Percentiles rank a stretch among this genome's conserved stretches.
Evolutionary conservation across 2,113 vertebrate species (phyloP).

Genomic region (Rhynchopsitta pachyrhyncha): DNA sequence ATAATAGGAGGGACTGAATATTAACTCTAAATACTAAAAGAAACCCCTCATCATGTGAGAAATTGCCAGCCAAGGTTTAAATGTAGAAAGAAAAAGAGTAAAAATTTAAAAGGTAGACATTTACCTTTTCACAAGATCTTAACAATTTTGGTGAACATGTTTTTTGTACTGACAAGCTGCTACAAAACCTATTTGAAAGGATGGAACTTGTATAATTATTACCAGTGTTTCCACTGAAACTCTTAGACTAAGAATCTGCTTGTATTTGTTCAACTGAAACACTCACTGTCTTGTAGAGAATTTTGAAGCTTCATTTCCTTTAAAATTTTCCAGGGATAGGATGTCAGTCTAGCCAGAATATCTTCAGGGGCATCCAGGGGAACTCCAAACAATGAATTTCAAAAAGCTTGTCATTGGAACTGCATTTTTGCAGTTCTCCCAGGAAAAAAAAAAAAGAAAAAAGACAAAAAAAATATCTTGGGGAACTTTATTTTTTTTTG

Average conservation of each 20-base stretch:
- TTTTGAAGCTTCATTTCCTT: slow-evolving; percentile 8
- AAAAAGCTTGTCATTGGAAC: not conserved
- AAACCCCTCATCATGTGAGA: not conserved
- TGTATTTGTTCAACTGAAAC: not conserved
- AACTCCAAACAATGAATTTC: not conserved
- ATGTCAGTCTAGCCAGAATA: not conserved
- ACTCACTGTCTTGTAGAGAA: not conserved
- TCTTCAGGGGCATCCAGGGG: not conserved
- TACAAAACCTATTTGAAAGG: not conserved
- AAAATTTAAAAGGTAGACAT: not conserved
- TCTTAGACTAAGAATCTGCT: not conserved
- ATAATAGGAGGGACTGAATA: not conserved
- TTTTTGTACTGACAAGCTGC: not conserved
- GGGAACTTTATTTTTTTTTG: not conserved
- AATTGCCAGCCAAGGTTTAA: not conserved
- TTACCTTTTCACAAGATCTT: not conserved
- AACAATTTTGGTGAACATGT: fast-evolving
- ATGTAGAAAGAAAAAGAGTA: not conserved
- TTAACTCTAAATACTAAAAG: not conserved
- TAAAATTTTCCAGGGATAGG: not conserved
- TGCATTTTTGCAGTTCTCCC: not conserved
- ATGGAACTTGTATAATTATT: not conserved
- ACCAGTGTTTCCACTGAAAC: not conserved
- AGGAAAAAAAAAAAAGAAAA: not conserved
- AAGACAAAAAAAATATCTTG: not conserved